Percentiles rank a stretch among this genome's conserved stretches.
phyloP scores from a whole-genome alignment of 2,113 vertebrate species.

The Camelus dromedarius region DNA sequence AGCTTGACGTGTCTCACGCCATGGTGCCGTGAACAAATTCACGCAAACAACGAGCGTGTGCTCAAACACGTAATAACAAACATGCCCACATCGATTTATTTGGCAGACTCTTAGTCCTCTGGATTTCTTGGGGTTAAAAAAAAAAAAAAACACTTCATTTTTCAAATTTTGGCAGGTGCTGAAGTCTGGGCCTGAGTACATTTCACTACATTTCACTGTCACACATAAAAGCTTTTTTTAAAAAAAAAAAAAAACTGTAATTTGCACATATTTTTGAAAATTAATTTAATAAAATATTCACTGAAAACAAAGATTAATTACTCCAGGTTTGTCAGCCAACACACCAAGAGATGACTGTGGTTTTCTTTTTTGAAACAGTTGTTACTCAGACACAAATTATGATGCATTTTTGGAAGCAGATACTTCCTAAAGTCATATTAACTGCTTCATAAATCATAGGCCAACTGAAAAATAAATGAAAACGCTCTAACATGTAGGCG shows the following conservation, averaged over 20 bases:
- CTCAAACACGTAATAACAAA: not conserved
- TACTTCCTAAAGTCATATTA: conserved; percentile 81
- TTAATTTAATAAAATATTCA: conserved; percentile 88
- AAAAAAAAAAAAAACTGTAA: conserved; percentile 50
- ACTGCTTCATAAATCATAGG: conserved; percentile 76
- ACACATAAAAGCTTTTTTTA: conserved; percentile 74
- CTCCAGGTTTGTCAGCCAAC: conserved; percentile 84
- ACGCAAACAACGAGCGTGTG: not conserved
- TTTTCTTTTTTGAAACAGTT: conserved; percentile 87
- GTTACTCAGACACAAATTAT: conserved; percentile 83
- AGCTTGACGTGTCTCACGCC: not conserved
- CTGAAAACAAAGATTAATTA: conserved; percentile 87
- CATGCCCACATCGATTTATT: not conserved
- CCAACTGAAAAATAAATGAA: conserved; percentile 68
- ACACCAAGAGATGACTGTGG: conserved; percentile 79
- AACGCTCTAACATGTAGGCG: not conserved
- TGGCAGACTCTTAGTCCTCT: not conserved
- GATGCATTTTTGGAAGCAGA: conserved; percentile 79
- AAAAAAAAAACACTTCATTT: conserved; percentile 45
- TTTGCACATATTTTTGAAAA: conserved; percentile 86
- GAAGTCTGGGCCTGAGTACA: conserved; percentile 52
- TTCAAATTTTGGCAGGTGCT: conserved; percentile 69
- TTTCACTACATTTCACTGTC: conserved; percentile 75
- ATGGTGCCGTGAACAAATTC: not conserved
- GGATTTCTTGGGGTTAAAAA: conserved; percentile 13